Conservation (phyloP, 2,113 vertebrate genomes). For the Mellivora capensis region DNA sequence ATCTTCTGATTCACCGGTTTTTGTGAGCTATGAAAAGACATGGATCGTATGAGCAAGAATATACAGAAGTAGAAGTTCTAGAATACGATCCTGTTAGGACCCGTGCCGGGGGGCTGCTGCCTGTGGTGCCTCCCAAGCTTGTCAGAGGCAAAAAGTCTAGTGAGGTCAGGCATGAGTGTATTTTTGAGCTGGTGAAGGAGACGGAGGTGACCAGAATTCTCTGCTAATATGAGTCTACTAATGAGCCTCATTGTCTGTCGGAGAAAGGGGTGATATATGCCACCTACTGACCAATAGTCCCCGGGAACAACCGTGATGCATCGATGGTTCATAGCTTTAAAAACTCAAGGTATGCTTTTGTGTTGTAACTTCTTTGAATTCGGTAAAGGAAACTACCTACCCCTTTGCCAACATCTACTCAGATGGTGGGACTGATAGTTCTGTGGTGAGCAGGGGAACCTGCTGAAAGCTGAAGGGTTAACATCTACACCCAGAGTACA, state of each 20-base stretch:
- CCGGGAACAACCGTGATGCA: background rate
- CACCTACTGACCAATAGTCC: background rate
- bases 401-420: background rate
- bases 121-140: background rate
- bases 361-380: background rate
- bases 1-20: background rate
- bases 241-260: background rate
- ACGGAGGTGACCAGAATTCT: background rate
- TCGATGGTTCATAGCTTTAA: background rate
- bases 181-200: background rate
- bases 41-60: background rate
- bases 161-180: background rate
- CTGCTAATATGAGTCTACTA: background rate
- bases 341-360: background rate
- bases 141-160: background rate
- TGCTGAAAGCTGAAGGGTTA: background rate
- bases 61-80: background rate
- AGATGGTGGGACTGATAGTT: background rate
- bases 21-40: background rate
- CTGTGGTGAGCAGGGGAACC: background rate
- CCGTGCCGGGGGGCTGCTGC: background rate
- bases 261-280: background rate
- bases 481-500: background rate
- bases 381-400: background rate
- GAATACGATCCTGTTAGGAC: background rate